These are phyloP conservation scores for Protomyctophum bolini DNA, from an alignment of 2,113 vertebrate genomes.

Conservation along the genomic window DNA sequence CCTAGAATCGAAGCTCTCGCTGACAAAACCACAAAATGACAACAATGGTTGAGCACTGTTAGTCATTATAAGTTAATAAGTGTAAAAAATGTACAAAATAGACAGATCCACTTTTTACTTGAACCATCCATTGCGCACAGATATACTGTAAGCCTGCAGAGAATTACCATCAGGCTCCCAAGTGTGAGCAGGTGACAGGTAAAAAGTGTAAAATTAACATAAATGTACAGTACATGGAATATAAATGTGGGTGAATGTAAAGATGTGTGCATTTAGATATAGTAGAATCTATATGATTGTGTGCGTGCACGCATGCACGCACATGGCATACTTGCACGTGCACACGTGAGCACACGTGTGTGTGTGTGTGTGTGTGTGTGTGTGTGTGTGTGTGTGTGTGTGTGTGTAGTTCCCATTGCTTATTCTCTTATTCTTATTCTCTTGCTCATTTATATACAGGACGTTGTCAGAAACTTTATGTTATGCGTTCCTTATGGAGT, in stretches of 20 bases:
- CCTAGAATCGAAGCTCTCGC: conserved; percentile 23
- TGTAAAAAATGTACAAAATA: conserved; percentile 3
- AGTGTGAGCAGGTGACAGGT: too few species aligned
- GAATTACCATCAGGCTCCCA: too few species aligned
- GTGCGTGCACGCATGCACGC: background rate
- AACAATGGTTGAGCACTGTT: background rate
- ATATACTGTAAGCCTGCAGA: too few species aligned
- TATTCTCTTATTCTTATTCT: too few species aligned
- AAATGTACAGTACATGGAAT: background rate
- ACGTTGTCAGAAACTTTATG: too few species aligned
- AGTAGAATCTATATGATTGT: background rate
- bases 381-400: too few species aligned
- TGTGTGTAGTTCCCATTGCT: background rate
- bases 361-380: conserved; percentile 5
- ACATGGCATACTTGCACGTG: background rate
- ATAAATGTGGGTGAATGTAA: background rate
- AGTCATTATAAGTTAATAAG: too few species aligned
- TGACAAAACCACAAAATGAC: conserved; percentile 18
- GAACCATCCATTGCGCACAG: too few species aligned
- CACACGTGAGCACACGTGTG: background rate
- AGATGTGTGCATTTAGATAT: too few species aligned
- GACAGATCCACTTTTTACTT: conserved; percentile 2
- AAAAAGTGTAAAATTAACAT: too few species aligned
- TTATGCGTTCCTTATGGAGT: too few species aligned
- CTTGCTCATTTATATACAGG: too few species aligned